phyloP scores from a whole-genome alignment of 1,140 invertebrate species.

The Spodoptera litura region DNA sequence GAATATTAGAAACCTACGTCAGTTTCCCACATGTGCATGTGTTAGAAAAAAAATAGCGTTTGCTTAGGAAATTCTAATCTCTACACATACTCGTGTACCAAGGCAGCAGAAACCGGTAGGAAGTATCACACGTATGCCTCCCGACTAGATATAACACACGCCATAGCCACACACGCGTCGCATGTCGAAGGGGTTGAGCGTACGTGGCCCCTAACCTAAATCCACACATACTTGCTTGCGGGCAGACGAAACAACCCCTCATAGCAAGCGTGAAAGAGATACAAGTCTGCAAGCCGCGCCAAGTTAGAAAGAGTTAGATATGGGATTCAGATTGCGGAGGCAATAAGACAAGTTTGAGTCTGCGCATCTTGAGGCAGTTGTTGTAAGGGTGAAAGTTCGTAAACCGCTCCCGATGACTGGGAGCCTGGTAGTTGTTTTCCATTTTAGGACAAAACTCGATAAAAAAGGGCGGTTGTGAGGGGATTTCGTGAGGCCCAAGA shows the following conservation, averaged over 20 bases:
- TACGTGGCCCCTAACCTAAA: constrained; percentile 70
- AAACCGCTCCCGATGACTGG: constrained; percentile 68
- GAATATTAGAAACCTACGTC: constrained; percentile 62
- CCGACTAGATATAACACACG: constrained; percentile 74
- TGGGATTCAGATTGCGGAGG: constrained; percentile 61
- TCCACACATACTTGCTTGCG: constrained; percentile 64
- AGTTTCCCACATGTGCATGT: constrained; percentile 63
- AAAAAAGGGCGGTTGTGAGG: constrained; percentile 78
- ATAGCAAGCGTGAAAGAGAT: constrained; percentile 74
- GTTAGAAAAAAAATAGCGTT: constrained; percentile 83
- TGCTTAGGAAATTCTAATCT: constrained; percentile 86
- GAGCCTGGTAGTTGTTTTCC: constrained; percentile 83
- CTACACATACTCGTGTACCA: constrained; percentile 83
- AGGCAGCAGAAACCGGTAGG: constrained; percentile 71
- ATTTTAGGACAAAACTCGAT: constrained; percentile 86
- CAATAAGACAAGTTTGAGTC: constrained; percentile 75
- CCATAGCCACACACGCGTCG: constrained; percentile 74
- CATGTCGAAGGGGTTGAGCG: constrained; percentile 75
- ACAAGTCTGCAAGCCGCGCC: constrained; percentile 26
- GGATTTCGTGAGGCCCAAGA: constrained; percentile 42
- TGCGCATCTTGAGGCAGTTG: constrained; percentile 77
- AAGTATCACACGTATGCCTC: constrained; percentile 75
- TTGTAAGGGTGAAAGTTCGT: constrained; percentile 74
- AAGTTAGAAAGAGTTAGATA: constrained; percentile 79
- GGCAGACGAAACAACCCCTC: constrained; percentile 61